These are phyloP conservation scores for Hydraecia micacea DNA, from an alignment of 2,888 invertebrate species.

Conservation along the genomic window DNA sequence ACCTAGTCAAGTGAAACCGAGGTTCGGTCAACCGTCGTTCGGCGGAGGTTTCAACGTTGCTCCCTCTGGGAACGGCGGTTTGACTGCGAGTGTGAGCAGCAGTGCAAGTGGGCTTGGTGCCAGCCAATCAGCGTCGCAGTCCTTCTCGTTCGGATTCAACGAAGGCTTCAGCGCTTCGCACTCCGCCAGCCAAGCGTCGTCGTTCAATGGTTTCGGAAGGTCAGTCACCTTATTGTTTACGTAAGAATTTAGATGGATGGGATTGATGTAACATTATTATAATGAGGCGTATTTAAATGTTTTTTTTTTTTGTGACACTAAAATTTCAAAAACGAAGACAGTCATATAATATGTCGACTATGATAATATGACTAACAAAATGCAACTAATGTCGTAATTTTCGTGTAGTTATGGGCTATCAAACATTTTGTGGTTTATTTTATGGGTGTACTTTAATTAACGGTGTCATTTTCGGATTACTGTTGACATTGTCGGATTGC, in stretches of 20 bases:
- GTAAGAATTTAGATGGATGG: conserved; percentile 12
- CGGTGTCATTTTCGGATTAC: fast-evolving
- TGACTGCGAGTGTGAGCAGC: conserved; percentile 86
- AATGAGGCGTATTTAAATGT: not conserved
- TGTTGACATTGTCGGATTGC: not conserved
- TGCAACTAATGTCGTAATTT: not conserved
- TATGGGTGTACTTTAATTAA: not conserved
- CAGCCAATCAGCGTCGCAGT: conserved; percentile 88
- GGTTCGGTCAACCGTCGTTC: conserved; percentile 75
- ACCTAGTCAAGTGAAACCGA: conserved; percentile 76
- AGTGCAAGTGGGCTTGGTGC: conserved; percentile 82
- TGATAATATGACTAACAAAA: not conserved
- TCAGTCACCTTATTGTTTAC: conserved; percentile 73
- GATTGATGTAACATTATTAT: not conserved
- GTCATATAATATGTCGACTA: not conserved
- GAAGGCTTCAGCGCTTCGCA: conserved; percentile 88
- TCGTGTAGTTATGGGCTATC: not conserved
- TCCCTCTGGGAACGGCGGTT: conserved; percentile 83
- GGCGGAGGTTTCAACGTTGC: conserved; percentile 85
- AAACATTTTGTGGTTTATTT: not conserved
- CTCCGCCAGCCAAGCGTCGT: conserved; percentile 87
- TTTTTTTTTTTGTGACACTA: not conserved
- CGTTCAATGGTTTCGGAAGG: conserved; percentile 87
- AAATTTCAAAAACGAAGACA: not conserved
- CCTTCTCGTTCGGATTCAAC: conserved; percentile 87